Conservation (phyloP, 2,888 invertebrate species). For the Chaetogeoica ovagalla region DNA sequence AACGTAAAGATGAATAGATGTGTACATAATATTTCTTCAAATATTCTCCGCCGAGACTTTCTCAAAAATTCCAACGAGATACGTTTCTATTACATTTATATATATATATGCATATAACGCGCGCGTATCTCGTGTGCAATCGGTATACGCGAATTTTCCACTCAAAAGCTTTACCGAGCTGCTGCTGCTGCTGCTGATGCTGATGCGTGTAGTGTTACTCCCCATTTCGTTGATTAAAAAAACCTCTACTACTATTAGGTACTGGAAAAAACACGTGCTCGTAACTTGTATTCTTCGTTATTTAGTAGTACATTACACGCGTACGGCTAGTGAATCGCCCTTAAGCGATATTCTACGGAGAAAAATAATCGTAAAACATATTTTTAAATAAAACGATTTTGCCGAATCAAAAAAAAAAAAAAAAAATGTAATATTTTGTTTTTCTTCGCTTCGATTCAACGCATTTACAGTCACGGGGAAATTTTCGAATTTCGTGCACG, state of each 20-base stretch:
- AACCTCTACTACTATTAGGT: not conserved
- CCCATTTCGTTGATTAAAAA: constrained; percentile 27
- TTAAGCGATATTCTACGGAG: no score
- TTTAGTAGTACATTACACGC: no score
- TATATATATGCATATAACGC: not conserved
- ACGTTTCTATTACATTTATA: constrained; percentile 11
- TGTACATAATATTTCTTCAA: constrained; percentile 14
- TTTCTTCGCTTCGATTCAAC: no score
- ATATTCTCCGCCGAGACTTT: not conserved
- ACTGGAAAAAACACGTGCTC: not conserved
- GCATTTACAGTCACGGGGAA: no score
- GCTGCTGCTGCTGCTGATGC: no score
- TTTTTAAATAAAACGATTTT: no score
- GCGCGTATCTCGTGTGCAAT: not conserved
- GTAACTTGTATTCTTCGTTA: no score
- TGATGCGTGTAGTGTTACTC: not conserved
- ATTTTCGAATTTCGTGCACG: no score
- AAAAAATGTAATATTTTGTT: no score
- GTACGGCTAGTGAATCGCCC: no score
- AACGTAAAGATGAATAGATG: constrained; percentile 45
- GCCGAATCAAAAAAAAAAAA: no score
- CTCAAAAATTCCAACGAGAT: constrained; percentile 8
- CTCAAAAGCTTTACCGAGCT: not conserved
- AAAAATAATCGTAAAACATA: no score
- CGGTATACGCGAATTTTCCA: not conserved